Evolutionary conservation across 2,113 vertebrate genomes (phyloP), one percentile per base, ranked within the genome.

Genomic region (Tupaia chinensis): DNA sequence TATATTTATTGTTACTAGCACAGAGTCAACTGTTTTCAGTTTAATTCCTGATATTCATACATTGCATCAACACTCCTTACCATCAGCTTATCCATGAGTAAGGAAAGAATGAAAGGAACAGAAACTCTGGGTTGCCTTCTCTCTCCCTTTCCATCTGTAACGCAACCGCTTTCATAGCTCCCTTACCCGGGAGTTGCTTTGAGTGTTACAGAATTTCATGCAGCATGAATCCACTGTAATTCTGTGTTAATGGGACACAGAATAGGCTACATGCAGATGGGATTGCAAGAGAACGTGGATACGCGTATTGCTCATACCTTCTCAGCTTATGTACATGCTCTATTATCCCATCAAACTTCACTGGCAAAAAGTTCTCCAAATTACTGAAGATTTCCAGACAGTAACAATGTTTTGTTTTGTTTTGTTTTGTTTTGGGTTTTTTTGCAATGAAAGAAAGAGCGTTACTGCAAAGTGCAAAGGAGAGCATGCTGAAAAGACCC

Each of bases 291-390:
- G 72, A 85, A 5, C 8, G 3, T 54, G 14, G 9, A 25, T 34
- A 56, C 7, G 93, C 7, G 88, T 22, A 17, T 20, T 79, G 4
- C 58, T 63, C 10, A 2, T 16, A 53, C 32, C 27, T 34, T 60
- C n/a, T 87, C n/a, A 80, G 22, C 53, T 89, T 63, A 17, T 8
- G 9, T 32, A 19, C 3, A 22, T 19, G 2, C 10, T 83, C 65
- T 68, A 60, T n/a, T 80, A 61, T 56, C 14, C 19, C 44, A 68
- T 58, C 68, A 86, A 58, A 77, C 19, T 61, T 86, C 74, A 72
- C 65, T 89, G 86, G 76, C 8, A 89, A 95, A 95, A 56, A 94
- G 53, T 87, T 81, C 63, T 80, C 29, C 82, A 78, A 69, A 73
- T 12, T 29, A 73, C 87, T 70, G 83, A 32, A 22, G 94, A 88